Percentiles rank a stretch among this genome's conserved stretches.
Evolutionary conservation across 1,140 invertebrate genomes (phyloP).

Genomic region (Micrasema longulum): DNA sequence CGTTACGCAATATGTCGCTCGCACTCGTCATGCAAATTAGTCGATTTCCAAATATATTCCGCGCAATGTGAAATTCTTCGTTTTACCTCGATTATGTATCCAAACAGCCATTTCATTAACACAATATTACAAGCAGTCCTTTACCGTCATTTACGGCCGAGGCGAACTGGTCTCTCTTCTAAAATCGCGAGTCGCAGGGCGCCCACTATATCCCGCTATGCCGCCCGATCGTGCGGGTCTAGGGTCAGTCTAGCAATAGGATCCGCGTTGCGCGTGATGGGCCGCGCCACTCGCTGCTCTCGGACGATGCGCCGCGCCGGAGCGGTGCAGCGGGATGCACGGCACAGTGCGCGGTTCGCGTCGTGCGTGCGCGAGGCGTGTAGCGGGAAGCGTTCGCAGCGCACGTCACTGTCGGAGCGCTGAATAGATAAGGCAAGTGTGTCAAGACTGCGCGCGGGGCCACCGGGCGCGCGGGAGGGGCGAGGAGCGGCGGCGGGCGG

Average conservation of each 20-base stretch:
- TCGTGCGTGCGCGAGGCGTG: constrained; percentile 2
- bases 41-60: too few relatives aligned
- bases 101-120: too few relatives aligned
- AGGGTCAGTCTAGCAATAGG: neutral
- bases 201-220: too few relatives aligned
- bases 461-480: constrained; percentile 4
- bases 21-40: too few relatives aligned
- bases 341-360: neutral
- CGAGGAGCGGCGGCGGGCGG: constrained; percentile 1
- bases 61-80: too few relatives aligned
- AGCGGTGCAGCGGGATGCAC: constrained; percentile 7
- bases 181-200: too few relatives aligned
- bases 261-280: neutral
- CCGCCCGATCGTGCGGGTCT: neutral
- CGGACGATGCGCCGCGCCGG: neutral
- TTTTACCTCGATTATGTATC: too few relatives aligned
- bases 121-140: too few relatives aligned
- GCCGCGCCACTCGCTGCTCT: too few relatives aligned
- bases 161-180: too few relatives aligned
- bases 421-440: constrained; percentile 51
- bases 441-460: constrained; percentile 50
- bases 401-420: constrained; percentile 34
- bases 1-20: too few relatives aligned
- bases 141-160: too few relatives aligned
- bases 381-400: constrained; percentile 25